Percentiles rank a stretch among this genome's conserved stretches.
These are phyloP conservation scores for Saxicola maurus DNA, from an alignment of 2,797 vertebrate genomes.

Conservation along the genomic window DNA sequence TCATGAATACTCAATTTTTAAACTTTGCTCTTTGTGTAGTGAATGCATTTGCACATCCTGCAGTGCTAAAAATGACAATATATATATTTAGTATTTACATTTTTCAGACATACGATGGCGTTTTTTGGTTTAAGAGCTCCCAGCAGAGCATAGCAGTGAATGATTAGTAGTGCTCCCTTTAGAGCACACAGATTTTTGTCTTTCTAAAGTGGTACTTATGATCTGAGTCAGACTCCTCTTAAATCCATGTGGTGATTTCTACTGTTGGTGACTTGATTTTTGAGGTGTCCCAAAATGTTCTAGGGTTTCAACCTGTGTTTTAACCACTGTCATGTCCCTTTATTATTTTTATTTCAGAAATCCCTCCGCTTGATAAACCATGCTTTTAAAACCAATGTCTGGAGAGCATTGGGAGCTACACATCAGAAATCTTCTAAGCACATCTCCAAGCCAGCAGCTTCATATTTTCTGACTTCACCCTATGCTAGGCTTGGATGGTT, in stretches of 20 bases:
- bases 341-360: constrained; percentile 49
- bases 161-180: neutral
- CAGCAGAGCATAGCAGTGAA: neutral
- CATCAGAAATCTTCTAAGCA: constrained; percentile 30
- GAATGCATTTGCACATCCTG: neutral
- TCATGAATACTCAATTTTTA: neutral
- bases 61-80: neutral
- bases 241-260: neutral
- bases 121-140: neutral
- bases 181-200: neutral
- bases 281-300: neutral
- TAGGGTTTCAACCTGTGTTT: neutral
- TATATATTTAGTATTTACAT: neutral
- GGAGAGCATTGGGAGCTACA: neutral
- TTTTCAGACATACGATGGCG: neutral
- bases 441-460: constrained; percentile 56
- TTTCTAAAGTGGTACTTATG: neutral
- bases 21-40: neutral
- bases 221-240: neutral
- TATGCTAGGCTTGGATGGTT: constrained; percentile 77
- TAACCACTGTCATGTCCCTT: neutral
- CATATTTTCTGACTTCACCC: constrained; percentile 66
- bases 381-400: constrained; percentile 21
- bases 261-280: neutral
- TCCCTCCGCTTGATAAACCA: constrained; percentile 56